Evolutionary conservation across 2,113 vertebrate genomes (phyloP).

Genomic region (Mus pahari): DNA sequence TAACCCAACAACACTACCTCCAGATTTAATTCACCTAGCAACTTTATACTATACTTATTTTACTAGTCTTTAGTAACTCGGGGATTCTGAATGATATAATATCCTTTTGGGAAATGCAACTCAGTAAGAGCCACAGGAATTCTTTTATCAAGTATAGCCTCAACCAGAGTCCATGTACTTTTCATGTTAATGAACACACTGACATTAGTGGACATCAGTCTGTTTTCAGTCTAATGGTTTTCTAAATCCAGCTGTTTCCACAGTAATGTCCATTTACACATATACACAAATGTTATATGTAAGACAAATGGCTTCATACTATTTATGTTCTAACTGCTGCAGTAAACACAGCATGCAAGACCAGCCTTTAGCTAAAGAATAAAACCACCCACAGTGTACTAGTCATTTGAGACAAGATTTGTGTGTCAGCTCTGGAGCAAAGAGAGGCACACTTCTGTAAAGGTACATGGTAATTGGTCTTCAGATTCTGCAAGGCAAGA

Average conservation of each 20-base stretch:
- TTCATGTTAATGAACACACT: neutral
- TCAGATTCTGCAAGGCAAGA: neutral
- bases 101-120: neutral
- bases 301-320: neutral
- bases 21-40: neutral
- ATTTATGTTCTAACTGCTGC: neutral
- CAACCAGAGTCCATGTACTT: neutral
- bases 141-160: neutral
- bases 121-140: neutral
- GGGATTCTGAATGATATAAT: neutral
- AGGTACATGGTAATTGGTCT: neutral
- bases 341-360: neutral
- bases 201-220: neutral
- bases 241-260: slow-evolving; percentile 28
- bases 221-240: slow-evolving; percentile 35
- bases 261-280: neutral
- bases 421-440: neutral
- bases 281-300: neutral
- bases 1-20: neutral
- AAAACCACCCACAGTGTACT: neutral
- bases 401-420: neutral
- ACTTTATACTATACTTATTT: neutral
- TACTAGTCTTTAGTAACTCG: neutral
- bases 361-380: slow-evolving; percentile 25
- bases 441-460: neutral